phyloP scores from a whole-genome alignment of 2,797 vertebrate genomes.

The Rallus crepitans region DNA sequence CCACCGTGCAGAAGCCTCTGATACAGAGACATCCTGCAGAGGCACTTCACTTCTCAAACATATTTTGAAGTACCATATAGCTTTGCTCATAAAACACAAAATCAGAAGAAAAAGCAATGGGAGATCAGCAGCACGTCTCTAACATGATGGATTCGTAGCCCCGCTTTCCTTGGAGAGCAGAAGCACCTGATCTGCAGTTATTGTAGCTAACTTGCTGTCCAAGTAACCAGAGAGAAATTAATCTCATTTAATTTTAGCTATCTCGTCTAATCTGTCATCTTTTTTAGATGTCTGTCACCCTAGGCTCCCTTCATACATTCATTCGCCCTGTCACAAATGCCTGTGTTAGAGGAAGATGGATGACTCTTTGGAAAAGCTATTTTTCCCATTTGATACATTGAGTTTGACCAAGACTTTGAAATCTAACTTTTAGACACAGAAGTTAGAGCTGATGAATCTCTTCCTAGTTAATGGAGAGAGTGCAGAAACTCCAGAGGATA shows the following conservation, averaged over 20 bases:
- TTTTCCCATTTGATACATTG: not conserved
- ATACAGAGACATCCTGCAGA: conserved; percentile 14
- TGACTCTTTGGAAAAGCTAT: not conserved
- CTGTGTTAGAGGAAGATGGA: not conserved
- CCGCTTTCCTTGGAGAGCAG: not conserved
- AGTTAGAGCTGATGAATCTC: not conserved
- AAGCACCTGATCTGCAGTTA: not conserved
- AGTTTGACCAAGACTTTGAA: conserved; percentile 3
- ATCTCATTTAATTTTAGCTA: not conserved
- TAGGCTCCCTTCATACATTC: not conserved
- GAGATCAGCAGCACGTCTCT: not conserved
- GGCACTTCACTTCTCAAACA: conserved; percentile 16
- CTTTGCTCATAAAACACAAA: not conserved
- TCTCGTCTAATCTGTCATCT: not conserved
- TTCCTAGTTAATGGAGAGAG: conserved; percentile 22
- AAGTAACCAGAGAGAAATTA: not conserved
- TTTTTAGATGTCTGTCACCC: not conserved
- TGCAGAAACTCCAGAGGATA: conserved; percentile 30
- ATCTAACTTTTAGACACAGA: conserved; percentile 9
- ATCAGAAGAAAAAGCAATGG: not conserved
- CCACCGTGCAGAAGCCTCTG: not conserved
- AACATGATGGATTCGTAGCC: not conserved
- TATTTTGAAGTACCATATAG: conserved; percentile 5
- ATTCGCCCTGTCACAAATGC: not conserved
- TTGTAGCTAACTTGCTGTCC: not conserved